These are phyloP conservation scores for Gambelia wislizenii DNA, from an alignment of 2,797 vertebrate species.

Conservation along the genomic window DNA sequence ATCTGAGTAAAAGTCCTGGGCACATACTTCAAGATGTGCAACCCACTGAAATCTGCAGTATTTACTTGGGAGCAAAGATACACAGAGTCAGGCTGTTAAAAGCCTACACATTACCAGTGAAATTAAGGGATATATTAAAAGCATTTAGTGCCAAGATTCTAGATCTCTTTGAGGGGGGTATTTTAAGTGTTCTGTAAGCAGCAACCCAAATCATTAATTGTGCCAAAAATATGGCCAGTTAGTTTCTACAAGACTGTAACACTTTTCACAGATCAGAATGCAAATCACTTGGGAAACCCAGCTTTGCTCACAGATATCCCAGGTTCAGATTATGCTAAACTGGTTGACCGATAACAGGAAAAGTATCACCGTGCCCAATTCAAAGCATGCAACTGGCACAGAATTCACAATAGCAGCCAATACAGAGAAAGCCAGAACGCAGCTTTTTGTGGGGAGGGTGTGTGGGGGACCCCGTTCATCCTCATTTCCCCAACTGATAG, in stretches of 20 bases:
- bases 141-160: background rate
- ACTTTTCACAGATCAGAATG: background rate
- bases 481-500: background rate
- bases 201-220: background rate
- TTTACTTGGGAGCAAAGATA: background rate
- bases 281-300: background rate
- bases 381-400: background rate
- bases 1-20: background rate
- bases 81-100: background rate
- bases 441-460: background rate
- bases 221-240: background rate
- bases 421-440: too few relatives aligned
- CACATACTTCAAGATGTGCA: background rate
- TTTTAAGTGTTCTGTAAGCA: too few relatives aligned
- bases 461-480: background rate
- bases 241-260: background rate
- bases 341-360: background rate
- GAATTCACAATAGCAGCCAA: background rate
- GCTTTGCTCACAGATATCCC: too few relatives aligned
- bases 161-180: background rate
- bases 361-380: background rate
- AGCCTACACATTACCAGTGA: too few relatives aligned
- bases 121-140: background rate
- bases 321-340: background rate
- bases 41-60: background rate